Base-by-base conservation (phyloP, 2,113 vertebrate species). In the Rhegmatorhina hoffmannsi region DNA sequence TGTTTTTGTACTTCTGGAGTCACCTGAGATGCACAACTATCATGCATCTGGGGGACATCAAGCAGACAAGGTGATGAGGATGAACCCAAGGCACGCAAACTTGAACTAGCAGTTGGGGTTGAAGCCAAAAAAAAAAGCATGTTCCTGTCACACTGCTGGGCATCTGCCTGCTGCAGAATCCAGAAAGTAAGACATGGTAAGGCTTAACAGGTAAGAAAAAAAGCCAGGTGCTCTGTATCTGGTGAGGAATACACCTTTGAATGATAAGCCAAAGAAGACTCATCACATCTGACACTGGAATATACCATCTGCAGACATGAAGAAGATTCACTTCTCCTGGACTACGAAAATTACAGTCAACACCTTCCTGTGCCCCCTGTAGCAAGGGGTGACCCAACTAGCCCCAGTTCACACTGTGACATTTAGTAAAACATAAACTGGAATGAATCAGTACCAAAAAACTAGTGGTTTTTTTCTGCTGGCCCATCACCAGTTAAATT, bases 41-140 rank as follows among this genome's bases (percentile, higher is more conserved):
- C 49, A 6, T 2, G 2, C 28, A 50, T 7, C 17, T 40, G 40
- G 34, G 36, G 25, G 63, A 44, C 25, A 34, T 0, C 1, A 7
- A 33, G 17, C 1, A 1, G 8, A 8, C 9, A 47, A 59, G 6
- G 13, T 3, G 4, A 19, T 1, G 9, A 76, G 33, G n/a, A 82
- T 12, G 20, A 85, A n/a, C 20, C 40, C 36, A 18, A 0, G 0
- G 63, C 36, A 18, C 0, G 0, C 2, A 28, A 1, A 4, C 58
- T 36, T 24, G 8, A 60, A 13, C 8, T 5, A 26, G 25, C 2
- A 2, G 44, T 5, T 55, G 50, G 21, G 26, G 38, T 6, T 46
- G 67, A 64, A 63, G 28, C 36, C 36, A 36, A 36, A 36, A 36
- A 26, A 34, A 70, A 60, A 18, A 55, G 50, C 56, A 46, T 5